Conservation (phyloP, 2,113 vertebrate genomes). For the Oplegnathus fasciatus region DNA sequence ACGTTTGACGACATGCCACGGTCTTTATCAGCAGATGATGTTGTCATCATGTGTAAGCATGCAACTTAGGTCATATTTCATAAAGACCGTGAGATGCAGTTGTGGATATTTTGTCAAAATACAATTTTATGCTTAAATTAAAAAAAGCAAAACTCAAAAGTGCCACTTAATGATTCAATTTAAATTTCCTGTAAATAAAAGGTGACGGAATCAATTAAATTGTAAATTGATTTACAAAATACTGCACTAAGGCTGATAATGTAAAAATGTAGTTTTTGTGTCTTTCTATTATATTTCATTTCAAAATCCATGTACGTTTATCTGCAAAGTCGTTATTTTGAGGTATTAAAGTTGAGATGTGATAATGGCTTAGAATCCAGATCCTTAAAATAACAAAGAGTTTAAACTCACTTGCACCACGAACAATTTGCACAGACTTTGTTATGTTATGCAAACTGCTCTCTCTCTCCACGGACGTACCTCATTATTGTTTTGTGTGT, state of each 20-base stretch:
- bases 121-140: not conserved
- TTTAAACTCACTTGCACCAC: not conserved
- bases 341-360: not conserved
- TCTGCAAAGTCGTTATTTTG: not conserved
- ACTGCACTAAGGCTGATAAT: not conserved
- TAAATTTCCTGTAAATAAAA: not conserved
- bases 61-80: not conserved
- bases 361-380: not conserved
- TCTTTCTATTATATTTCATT: not conserved
- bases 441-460: conserved; percentile 30
- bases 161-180: not conserved
- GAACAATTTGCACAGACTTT: not conserved
- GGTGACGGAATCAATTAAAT: not conserved
- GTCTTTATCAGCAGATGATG: not conserved
- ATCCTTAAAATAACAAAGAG: conserved; percentile 1
- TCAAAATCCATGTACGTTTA: not conserved
- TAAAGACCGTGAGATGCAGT: not conserved
- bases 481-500: conserved; percentile 52
- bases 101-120: too few species aligned
- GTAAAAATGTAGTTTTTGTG: not conserved
- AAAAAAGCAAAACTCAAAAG: not conserved
- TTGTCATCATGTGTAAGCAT: not conserved
- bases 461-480: conserved; percentile 31
- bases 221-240: not conserved
- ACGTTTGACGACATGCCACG: not conserved